These are phyloP conservation scores for Camponotus floridanus DNA, from an alignment of 1,140 invertebrate genomes.

Conservation along the genomic window DNA sequence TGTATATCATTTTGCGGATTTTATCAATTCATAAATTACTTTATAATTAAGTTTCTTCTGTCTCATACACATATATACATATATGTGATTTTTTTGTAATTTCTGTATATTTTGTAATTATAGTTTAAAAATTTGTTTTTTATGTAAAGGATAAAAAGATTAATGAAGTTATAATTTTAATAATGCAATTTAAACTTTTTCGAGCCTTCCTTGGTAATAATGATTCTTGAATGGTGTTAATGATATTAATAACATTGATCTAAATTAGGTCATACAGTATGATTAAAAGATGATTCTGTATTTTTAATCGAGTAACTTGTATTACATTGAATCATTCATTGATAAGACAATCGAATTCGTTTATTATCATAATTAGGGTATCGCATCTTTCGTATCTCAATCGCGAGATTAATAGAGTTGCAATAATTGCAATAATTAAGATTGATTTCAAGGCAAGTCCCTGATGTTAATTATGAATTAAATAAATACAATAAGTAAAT, in stretches of 20 bases:
- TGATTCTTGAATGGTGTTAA: no score
- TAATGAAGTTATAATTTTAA: neutral
- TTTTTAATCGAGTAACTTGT: constrained; percentile 9
- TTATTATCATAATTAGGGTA: constrained; percentile 5
- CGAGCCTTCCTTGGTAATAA: no score
- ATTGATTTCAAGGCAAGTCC: neutral
- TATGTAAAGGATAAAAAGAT: no score
- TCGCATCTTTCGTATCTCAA: neutral
- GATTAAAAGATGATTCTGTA: neutral
- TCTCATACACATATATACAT: no score
- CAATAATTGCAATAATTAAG: constrained; percentile 25
- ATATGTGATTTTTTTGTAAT: no score
- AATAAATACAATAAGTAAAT: constrained; percentile 2
- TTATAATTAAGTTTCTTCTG: no score
- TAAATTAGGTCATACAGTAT: neutral
- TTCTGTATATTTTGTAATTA: no score
- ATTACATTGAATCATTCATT: constrained; percentile 20
- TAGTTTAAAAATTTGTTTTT: no score
- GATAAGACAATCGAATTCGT: constrained; percentile 40
- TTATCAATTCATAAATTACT: no score
- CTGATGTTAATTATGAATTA: neutral
- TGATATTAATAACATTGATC: no score
- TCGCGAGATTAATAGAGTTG: neutral
- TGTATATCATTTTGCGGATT: neutral
- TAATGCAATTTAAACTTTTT: neutral